Conservation (phyloP, 2,113 vertebrate genomes). For the Coryphaenoides rupestris region DNA sequence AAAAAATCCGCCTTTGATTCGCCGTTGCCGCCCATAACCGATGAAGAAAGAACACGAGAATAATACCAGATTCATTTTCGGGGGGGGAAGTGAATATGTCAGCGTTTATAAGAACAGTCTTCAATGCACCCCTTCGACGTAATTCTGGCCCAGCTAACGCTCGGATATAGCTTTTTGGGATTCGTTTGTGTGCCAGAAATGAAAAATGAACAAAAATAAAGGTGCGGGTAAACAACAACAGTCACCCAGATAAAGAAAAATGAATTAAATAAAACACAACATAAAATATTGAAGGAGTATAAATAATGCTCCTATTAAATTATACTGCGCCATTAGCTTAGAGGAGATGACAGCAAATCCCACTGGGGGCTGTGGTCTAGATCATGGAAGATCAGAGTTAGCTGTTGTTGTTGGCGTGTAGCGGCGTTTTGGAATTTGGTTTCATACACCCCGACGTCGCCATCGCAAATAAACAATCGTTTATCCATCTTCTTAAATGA, state of each 20-base stretch:
- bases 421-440: too few relatives aligned
- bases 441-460: too few relatives aligned
- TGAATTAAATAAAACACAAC: neutral
- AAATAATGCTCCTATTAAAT: conserved; percentile 29
- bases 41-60: neutral
- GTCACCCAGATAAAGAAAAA: too few relatives aligned
- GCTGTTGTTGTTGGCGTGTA: conserved; percentile 20
- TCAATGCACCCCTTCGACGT: conserved; percentile 31
- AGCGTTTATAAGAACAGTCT: conserved; percentile 26
- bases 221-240: neutral
- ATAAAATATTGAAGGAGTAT: neutral
- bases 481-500: too few relatives aligned
- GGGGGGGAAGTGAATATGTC: conserved; percentile 48
- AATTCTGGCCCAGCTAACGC: neutral
- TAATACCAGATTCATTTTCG: neutral
- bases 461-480: too few relatives aligned
- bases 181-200: conserved; percentile 16
- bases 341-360: conserved; percentile 22
- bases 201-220: conserved; percentile 13
- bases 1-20: too few relatives aligned
- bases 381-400: conserved; percentile 32
- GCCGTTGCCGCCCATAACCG: neutral
- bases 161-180: too few relatives aligned
- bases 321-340: conserved; percentile 36
- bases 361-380: conserved; percentile 27